Conservation (phyloP, 2,888 invertebrate species). For the Uloborus plumipes region DNA sequence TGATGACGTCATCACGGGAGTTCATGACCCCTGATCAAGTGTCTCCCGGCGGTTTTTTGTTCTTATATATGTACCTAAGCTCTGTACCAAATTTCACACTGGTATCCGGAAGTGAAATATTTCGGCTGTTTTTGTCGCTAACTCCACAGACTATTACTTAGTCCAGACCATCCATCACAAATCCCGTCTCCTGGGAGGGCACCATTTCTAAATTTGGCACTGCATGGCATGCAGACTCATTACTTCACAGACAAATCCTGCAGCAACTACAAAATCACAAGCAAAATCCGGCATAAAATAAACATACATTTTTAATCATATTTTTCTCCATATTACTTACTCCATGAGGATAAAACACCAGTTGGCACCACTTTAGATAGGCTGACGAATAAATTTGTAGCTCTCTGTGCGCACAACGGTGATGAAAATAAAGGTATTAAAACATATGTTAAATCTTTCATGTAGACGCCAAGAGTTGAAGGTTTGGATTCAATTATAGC, state of each 20-base stretch:
- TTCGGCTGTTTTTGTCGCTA: too few species aligned
- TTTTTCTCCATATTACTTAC: conserved; percentile 65
- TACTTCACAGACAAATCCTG: not conserved
- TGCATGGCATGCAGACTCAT: not conserved
- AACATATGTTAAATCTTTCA: conserved; percentile 76
- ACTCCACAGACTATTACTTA: too few species aligned
- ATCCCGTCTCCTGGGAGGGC: not conserved
- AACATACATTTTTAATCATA: too few species aligned
- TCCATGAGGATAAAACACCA: conserved; percentile 67
- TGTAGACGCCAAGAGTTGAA: conserved; percentile 74
- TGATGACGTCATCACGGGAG: too few species aligned
- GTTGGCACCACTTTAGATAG: conserved; percentile 77
- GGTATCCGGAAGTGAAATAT: too few species aligned
- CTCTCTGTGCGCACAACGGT: conserved; percentile 82
- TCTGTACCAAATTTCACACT: too few species aligned
- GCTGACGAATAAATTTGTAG: conserved; percentile 77
- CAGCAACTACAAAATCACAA: not conserved
- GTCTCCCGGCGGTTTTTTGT: too few species aligned
- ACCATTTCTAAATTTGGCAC: not conserved
- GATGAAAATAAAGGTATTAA: conserved; percentile 80
- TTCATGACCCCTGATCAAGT: too few species aligned
- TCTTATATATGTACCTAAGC: too few species aligned
- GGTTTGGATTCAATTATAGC: conserved; percentile 73
- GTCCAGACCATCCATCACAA: not conserved
- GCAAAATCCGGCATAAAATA: too few species aligned